Evolutionary conservation across 2,113 vertebrate species (phyloP).

Genomic region (Quiscalus mexicanus): DNA sequence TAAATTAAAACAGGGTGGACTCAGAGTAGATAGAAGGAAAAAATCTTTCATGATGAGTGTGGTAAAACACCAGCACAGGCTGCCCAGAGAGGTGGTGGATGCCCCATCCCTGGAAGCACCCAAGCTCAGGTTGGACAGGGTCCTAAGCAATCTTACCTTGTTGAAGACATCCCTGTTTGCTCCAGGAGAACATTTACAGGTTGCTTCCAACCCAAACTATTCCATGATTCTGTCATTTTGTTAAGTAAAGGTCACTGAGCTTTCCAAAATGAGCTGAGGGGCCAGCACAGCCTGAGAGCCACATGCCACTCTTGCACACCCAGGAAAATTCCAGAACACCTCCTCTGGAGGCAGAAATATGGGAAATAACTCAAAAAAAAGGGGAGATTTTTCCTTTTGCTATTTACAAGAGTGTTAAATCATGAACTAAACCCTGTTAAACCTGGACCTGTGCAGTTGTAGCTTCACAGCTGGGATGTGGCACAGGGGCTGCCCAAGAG

Average conservation of each 20-base stretch:
- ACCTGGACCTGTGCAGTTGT: rapidly evolving
- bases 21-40: not conserved
- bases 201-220: not conserved
- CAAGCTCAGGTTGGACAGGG: not conserved
- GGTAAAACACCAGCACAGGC: not conserved
- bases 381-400: not conserved
- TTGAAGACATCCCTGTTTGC: not conserved
- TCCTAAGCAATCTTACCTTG: not conserved
- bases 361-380: not conserved
- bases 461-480: not conserved
- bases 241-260: not conserved
- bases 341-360: not conserved
- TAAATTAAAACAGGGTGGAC: not conserved
- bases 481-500: not conserved
- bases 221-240: not conserved
- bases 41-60: not conserved
- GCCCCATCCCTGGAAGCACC: not conserved
- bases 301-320: too few species aligned
- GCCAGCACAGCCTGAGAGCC: not conserved
- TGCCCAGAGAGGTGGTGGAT: not conserved
- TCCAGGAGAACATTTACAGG: not conserved
- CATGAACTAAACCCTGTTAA: not conserved
- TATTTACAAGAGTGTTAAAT: not conserved
- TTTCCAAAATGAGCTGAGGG: not conserved
- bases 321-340: not conserved